phyloP scores from a whole-genome alignment of 2,888 invertebrate species.

The Cheilosia soror region DNA sequence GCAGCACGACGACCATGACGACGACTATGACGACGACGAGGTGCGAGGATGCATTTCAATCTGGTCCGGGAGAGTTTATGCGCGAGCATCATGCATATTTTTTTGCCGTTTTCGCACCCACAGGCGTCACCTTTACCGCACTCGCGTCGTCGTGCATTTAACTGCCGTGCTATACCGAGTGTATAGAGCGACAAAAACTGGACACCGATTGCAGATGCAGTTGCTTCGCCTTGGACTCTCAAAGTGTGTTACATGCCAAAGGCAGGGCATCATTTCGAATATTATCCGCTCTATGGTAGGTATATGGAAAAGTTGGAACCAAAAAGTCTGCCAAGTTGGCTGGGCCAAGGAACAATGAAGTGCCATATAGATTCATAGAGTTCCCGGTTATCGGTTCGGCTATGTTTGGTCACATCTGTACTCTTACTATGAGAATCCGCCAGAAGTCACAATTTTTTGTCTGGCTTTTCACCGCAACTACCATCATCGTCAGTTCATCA shows the following conservation, averaged over 20 bases:
- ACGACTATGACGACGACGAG: slow-evolving; percentile 8
- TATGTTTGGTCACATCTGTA: slow-evolving; percentile 65
- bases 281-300: slow-evolving; percentile 16
- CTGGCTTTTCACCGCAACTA: slow-evolving; percentile 24
- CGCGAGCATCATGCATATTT: slow-evolving; percentile 46
- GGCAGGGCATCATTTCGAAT: slow-evolving; percentile 50
- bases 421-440: slow-evolving; percentile 43
- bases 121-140: slow-evolving; percentile 73
- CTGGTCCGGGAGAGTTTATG: slow-evolving; percentile 49
- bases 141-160: slow-evolving; percentile 32
- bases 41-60: slow-evolving; percentile 57
- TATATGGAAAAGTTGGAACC: slow-evolving; percentile 56
- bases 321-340: slow-evolving; percentile 42
- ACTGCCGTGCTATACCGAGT: slow-evolving; percentile 58
- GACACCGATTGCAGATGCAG: slow-evolving; percentile 45
- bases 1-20: slow-evolving; percentile 8
- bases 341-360: slow-evolving; percentile 24
- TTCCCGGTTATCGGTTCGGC: slow-evolving; percentile 62
- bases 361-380: slow-evolving; percentile 61
- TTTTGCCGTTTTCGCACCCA: slow-evolving; percentile 70
- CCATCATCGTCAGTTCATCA: slow-evolving; percentile 71
- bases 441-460: slow-evolving; percentile 48
- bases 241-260: slow-evolving; percentile 56
- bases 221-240: slow-evolving; percentile 19
- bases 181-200: slow-evolving; percentile 64